phyloP scores from a whole-genome alignment of 2,888 invertebrate genomes.

The Eristalis tenax region DNA sequence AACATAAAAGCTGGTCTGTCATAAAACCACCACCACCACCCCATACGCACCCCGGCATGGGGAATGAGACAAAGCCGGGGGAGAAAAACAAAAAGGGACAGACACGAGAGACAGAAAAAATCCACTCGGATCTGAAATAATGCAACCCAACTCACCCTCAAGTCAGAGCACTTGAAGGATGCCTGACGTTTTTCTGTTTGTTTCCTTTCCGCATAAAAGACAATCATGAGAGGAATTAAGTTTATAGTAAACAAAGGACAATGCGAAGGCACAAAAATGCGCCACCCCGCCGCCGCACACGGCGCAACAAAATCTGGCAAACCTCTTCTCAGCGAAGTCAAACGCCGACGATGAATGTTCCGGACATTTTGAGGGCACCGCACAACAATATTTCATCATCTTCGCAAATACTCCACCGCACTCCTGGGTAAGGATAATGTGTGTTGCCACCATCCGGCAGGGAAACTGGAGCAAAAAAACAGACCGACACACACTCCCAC shows the following conservation, averaged over 20 bases:
- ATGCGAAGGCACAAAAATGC: conserved; percentile 10
- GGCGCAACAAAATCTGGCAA: not conserved
- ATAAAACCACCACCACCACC: conserved; percentile 4
- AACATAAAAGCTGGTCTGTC: conserved; percentile 43
- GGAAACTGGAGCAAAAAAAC: not conserved
- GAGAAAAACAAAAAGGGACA: not conserved
- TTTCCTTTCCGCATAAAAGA: conserved; percentile 47
- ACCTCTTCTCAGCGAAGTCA: conserved; percentile 39
- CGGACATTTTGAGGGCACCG: conserved; percentile 58
- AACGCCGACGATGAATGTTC: conserved; percentile 57
- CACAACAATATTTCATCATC: conserved; percentile 65
- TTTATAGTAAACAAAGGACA: conserved; percentile 64
- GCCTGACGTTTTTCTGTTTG: conserved; percentile 25
- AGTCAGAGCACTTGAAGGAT: conserved; percentile 18
- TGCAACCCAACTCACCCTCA: not conserved
- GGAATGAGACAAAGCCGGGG: not conserved
- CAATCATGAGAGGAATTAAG: conserved; percentile 69
- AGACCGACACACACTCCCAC: not conserved
- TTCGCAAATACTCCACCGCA: conserved; percentile 52
- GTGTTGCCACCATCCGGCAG: conserved; percentile 39
- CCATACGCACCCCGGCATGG: not conserved
- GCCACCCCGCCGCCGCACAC: not conserved
- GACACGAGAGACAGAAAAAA: not conserved
- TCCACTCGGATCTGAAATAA: not conserved
- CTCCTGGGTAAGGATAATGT: conserved; percentile 38